Percentiles rank a stretch among this genome's conserved stretches.
These are phyloP conservation scores for Leptura quadrifasciata DNA, from an alignment of 2,888 invertebrate species.

Conservation along the genomic window DNA sequence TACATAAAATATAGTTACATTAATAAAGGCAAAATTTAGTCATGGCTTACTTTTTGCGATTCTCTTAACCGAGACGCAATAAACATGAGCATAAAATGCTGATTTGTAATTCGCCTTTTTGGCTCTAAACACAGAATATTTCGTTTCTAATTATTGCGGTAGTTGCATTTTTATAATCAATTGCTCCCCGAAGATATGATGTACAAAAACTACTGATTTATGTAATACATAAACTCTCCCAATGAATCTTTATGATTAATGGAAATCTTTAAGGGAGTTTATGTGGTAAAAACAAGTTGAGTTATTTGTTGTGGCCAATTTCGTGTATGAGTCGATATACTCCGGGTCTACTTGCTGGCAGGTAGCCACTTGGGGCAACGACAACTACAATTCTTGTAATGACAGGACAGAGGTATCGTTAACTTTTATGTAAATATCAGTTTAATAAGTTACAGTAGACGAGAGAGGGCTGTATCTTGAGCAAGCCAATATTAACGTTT, in stretches of 20 bases:
- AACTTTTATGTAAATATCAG: neutral
- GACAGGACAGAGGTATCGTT: neutral
- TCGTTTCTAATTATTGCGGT: neutral
- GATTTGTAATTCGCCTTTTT: too few species aligned
- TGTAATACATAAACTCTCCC: constrained; percentile 41
- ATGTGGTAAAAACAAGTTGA: constrained; percentile 32
- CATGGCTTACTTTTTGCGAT: too few species aligned
- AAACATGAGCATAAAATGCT: too few species aligned
- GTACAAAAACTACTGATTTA: constrained; percentile 45
- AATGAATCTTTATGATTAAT: constrained; percentile 52
- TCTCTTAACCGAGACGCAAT: too few species aligned
- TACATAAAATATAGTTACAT: too few species aligned
- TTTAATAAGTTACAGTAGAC: neutral
- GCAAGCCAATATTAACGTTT: too few species aligned
- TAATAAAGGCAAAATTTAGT: too few species aligned
- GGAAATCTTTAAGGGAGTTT: constrained; percentile 46
- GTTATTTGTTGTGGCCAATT: constrained; percentile 32
- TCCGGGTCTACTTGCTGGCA: neutral
- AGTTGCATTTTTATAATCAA: constrained; percentile 12
- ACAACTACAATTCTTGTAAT: neutral
- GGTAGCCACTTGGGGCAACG: constrained; percentile 3
- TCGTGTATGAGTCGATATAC: constrained; percentile 1
- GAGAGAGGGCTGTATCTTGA: too few species aligned
- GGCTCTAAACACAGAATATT: neutral
- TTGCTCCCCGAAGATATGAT: neutral